Evolutionary conservation across 92 coral and sea anemone species (phyloP).

Genomic region (Epizoanthus scotinus): DNA sequence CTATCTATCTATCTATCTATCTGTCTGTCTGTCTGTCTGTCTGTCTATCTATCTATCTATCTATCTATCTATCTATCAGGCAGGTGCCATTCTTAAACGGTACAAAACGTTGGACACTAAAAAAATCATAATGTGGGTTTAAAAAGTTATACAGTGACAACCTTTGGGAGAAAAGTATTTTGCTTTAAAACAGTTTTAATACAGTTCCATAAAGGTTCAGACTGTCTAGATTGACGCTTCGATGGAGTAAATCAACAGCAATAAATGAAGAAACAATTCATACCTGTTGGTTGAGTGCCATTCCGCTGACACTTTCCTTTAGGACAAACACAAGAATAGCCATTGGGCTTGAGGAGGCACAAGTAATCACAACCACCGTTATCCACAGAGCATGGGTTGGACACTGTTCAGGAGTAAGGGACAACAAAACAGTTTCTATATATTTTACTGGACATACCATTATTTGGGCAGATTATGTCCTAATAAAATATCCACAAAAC

Average conservation of each 20-base stretch:
- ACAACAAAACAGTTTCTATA: background rate
- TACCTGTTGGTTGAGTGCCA: constrained; percentile 16
- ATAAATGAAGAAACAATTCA: background rate
- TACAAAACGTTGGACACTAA: no score
- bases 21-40: no score
- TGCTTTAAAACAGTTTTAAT: no score
- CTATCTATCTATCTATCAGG: no score
- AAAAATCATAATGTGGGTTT: no score
- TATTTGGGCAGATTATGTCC: background rate
- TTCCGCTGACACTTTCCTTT: constrained; percentile 75
- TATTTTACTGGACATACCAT: background rate
- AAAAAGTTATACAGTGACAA: no score
- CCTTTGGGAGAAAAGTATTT: no score
- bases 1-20: no score
- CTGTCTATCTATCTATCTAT: no score
- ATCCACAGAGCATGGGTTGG: constrained; percentile 69
- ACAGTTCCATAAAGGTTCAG: no score
- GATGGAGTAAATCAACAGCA: background rate
- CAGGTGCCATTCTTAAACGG: no score
- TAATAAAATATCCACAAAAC: background rate
- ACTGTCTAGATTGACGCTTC: no score
- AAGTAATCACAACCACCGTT: constrained; percentile 83
- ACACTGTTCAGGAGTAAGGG: constrained; percentile 31
- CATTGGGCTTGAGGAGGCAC: constrained; percentile 76
- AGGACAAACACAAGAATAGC: constrained; percentile 81